Percentiles rank a stretch among this genome's conserved stretches.
phyloP scores from a whole-genome alignment of 2,797 vertebrate genomes.

The Sternarchorhynchus goeldii region DNA sequence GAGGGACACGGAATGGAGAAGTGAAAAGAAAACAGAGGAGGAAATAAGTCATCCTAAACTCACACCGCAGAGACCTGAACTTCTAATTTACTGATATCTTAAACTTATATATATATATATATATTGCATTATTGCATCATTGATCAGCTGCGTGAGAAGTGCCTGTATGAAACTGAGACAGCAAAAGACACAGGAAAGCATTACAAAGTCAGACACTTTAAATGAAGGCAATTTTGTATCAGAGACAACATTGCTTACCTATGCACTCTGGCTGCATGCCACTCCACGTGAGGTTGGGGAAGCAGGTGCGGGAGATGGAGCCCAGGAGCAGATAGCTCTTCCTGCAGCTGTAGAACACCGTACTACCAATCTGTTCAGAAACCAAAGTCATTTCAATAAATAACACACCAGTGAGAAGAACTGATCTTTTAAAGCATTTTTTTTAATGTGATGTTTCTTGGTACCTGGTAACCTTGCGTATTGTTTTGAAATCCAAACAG shows the following conservation, averaged over 20 bases:
- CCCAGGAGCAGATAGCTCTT: conserved; percentile 97
- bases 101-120: conserved; percentile 24
- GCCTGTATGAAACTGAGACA: neutral
- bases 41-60: neutral
- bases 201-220: neutral
- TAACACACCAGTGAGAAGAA: neutral
- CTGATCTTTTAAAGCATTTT: neutral
- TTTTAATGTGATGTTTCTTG: conserved; percentile 1
- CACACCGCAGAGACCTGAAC: conserved; percentile 39
- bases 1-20: conserved; percentile 28
- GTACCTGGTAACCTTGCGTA: conserved; percentile 94
- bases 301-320: conserved; percentile 92
- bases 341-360: conserved; percentile 90
- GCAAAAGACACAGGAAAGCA: conserved; percentile 1
- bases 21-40: conserved; percentile 34
- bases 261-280: conserved; percentile 92
- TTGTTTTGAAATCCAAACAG: conserved; percentile 94
- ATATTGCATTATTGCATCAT: conserved; percentile 21
- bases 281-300: conserved; percentile 97
- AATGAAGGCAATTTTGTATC: conserved; percentile 61
- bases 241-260: conserved; percentile 77
- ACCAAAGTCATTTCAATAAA: conserved; percentile 23
- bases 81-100: neutral
- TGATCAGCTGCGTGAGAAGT: neutral
- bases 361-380: conserved; percentile 83